Base-by-base conservation (phyloP, 2,888 invertebrate species). In the Anoplius nigerrimus region DNA sequence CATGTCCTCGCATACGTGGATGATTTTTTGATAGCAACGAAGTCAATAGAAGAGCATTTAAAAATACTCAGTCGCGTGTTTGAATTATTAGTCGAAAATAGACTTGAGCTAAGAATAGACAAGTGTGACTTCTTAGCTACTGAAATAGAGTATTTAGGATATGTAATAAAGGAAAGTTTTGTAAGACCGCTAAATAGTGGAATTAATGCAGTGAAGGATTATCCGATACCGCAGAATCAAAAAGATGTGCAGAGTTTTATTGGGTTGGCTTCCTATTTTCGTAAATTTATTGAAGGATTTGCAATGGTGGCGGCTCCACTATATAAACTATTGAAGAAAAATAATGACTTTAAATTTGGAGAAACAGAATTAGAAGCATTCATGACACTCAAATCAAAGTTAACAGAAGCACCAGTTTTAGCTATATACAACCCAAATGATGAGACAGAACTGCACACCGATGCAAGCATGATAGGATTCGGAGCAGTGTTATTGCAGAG, bases 61-160 rank as follows among this genome's bases (percentile, higher is more conserved):
- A 21, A 53, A 3, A 16, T 13, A 13, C n/a, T 53, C 2, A 6
- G 20, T 18, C 53, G 18, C 3, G 53, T 53, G 6, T 53, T 53
- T 18, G 20, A 53, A 53, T 2, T 20, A 53, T 16, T 53, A 3
- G 5, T 20, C 6, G 18, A 53, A 22, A 24, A 22, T 15, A 4
- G n/a, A 11, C 22, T 54, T 0, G 21, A 16, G 0, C 4, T 54
- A 24, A 54, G 27, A 54, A 1, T 54, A 1, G 27, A 22, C 13
- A 54, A 54, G n/a, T 54, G 54, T 11, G 4, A 54, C 2, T 54
- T 54, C 21, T 22, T 2, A 6, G 5, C 4, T 5, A 54, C 55
- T 5, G 45, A 74, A 59, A 69, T 86, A 0, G 69, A 79, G 15
- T 82, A 79, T 58, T 62, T 86, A 15, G 85, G 22, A 6, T 54